Base-by-base conservation (phyloP, 2,797 vertebrate genomes). In the Peromyscus eremicus region DNA sequence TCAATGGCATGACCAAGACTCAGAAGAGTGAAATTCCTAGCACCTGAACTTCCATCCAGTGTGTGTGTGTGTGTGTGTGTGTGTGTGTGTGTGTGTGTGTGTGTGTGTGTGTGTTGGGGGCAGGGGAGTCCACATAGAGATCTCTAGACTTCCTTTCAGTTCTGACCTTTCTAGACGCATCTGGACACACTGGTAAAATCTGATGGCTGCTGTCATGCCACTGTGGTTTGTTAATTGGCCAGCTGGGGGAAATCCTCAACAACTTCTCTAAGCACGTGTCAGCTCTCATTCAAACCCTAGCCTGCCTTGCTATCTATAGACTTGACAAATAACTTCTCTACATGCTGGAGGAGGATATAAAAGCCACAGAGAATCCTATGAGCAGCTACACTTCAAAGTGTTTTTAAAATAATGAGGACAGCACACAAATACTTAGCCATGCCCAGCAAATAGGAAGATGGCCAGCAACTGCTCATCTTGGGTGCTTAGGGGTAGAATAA, bases 151-250 rank as follows among this genome's bases (percentile, higher is more conserved):
- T 96, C 88, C 80, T 75, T 85, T 82, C 32, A 49, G 81, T 13
- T 75, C 83, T 89, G 80, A 95, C 71, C 81, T 76, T 89, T 82
- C 95, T 80, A 52, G 68, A 71, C 3, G 43, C 27, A 75, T 43
- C 79, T 66, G 27, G 9, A 3, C 17, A 62, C 14, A 4, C 2
- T 14, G 66, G 32, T 46, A 85, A 95, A 62, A 79, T 46, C 46
- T 52, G 68, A 82, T 12, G 73, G 85, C 7, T 57, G 23, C 4
- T 68, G 62, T 71, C 82, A 86, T 8, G n/a, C 1, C 40, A 12
- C 34, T 92, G 79, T 43, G 71, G 14, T 21, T 64, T 60, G 90
- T 96, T 83, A 73, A 86, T 34, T 83, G 81, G 68, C 29, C 34
- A 88, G 6, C 71, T 17, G 70, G 40, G 60, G 68, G 21, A 94